phyloP scores from a whole-genome alignment of 2,797 vertebrate species.

The Thamnophis elegans region DNA sequence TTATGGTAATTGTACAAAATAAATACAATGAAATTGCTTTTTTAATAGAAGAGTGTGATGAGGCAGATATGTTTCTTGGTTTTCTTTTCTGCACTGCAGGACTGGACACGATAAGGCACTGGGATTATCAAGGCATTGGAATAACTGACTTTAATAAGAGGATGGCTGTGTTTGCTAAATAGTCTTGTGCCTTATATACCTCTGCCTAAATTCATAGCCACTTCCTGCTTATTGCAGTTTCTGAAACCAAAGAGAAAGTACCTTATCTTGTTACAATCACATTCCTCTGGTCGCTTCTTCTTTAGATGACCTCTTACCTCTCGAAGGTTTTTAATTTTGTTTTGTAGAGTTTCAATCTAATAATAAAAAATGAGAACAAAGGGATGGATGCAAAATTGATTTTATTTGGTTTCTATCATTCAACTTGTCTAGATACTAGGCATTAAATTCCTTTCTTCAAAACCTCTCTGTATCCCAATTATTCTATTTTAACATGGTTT shows the following conservation, averaged over 20 bases:
- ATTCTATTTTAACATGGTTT: neutral
- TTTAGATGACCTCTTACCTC: conserved; percentile 95
- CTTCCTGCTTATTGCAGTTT: neutral
- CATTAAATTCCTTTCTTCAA: neutral
- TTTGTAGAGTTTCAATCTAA: conserved; percentile 96
- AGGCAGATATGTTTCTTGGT: neutral
- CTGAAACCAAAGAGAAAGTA: conserved; percentile 47
- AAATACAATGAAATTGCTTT: too few species aligned
- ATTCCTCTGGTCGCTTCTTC: conserved; percentile 88
- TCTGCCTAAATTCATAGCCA: neutral
- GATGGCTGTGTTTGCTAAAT: neutral
- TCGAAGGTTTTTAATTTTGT: conserved; percentile 93
- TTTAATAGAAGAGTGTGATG: neutral
- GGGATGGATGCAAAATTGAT: neutral
- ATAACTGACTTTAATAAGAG: neutral
- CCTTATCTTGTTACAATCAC: conserved; percentile 88
- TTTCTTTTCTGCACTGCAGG: neutral
- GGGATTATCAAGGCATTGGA: neutral
- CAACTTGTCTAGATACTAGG: neutral
- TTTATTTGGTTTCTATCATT: neutral
- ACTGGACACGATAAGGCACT: neutral
- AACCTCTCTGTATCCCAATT: neutral
- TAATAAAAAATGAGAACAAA: neutral
- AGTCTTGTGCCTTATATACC: neutral
- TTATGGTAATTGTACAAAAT: too few species aligned